These are phyloP conservation scores for Furnarius figulus DNA, from an alignment of 2,113 vertebrate genomes.

Conservation along the genomic window DNA sequence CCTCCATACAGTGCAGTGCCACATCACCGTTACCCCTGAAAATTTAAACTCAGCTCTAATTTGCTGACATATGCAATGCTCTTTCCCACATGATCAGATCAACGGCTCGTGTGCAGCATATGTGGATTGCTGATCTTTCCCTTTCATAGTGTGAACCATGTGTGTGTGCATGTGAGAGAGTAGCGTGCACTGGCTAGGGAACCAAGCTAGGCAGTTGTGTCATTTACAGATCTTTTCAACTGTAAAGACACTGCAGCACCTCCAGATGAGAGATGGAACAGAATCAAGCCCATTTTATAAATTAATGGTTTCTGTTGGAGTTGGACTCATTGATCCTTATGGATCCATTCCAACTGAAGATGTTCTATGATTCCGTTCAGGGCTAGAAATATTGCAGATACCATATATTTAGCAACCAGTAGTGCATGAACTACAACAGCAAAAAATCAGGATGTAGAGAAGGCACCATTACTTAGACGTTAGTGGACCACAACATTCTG, in stretches of 20 bases:
- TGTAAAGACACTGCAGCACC: background rate
- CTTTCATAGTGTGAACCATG: background rate
- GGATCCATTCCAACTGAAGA: background rate
- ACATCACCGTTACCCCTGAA: background rate
- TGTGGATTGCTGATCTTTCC: background rate
- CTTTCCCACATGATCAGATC: background rate
- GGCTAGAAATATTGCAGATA: background rate
- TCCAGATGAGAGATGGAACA: background rate
- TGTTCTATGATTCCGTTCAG: background rate
- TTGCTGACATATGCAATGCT: background rate
- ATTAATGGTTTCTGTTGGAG: background rate
- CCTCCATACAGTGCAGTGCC: background rate
- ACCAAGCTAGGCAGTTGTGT: background rate
- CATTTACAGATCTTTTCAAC: background rate
- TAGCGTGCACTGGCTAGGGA: rapidly evolving
- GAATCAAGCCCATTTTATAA: background rate
- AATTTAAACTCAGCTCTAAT: background rate
- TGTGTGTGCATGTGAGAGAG: background rate
- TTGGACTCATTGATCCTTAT: rapidly evolving
- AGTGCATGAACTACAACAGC: background rate
- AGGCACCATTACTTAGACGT: background rate
- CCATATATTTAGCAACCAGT: background rate
- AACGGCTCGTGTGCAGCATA: background rate
- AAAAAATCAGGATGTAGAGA: background rate
- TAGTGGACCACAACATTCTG: background rate